Base-by-base conservation (phyloP, 2,797 vertebrate genomes). In the Parambassis ranga region DNA sequence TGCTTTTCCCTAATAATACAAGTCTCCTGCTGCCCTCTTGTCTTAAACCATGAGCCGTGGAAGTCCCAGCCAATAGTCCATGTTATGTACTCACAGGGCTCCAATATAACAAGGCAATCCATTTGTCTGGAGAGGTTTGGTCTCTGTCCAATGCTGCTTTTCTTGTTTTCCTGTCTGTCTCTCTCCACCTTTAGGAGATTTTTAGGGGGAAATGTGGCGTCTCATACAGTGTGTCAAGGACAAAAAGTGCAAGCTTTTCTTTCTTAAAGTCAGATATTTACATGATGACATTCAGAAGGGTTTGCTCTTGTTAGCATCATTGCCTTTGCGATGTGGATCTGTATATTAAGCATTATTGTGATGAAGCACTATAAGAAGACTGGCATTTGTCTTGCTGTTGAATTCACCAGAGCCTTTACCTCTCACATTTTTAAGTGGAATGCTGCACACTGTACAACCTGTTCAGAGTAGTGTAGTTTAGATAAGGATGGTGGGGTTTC, bases 1-100 rank as follows among this genome's bases (percentile, higher is more conserved):
- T 79, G 62, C 67, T 78, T 69, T 78, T 68, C 50, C 74, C 61
- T 75, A 55, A 68, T 72, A 75, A 72, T 66, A 48, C 65, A 67
- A 56, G 57, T 67, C 24, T 33, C 38, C 46, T 35, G 56, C 30
- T 46, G 65, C 32, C 50, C 48, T 68, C 65, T 46, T 16, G 58
- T 69, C 37, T 69, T 18, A 52, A 74, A 75, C 44, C 61, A 63
- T 58, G 57, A 51, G 71, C 50, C 37, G 23, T 24, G 6, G 51
- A 13, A 18, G 49, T 18, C 20, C 32, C 19, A 26, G 65, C 50
- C 66, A 74, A 51, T 20, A 38, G 42, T 59, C 55, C 20, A 20
- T 62, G 70, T 75, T 60, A 52, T 68, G 65, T 46, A 41, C 64
- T 61, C 46, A 26, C 44, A 26, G 7, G 32, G 57, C 36, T 46